Percentiles rank a stretch among this genome's conserved stretches.
Conservation (phyloP, 1,140 invertebrate genomes). For the Callitettix versicolor region DNA sequence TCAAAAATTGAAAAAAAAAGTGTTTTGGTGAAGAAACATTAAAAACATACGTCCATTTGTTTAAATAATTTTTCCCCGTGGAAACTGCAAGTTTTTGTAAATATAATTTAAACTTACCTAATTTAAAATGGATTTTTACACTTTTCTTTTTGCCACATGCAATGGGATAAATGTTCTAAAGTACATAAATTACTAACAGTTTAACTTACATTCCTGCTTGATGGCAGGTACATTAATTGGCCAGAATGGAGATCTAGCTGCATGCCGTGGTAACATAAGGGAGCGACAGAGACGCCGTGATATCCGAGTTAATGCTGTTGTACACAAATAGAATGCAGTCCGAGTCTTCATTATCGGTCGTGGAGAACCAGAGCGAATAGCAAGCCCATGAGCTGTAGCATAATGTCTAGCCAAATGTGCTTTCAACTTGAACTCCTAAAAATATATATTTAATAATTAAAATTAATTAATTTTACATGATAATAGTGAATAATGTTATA, state of each 20-base stretch:
- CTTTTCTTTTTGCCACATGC: no score
- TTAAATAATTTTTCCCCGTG: no score
- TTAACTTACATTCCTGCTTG: slow-evolving; percentile 68
- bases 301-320: slow-evolving; percentile 76
- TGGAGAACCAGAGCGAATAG: slow-evolving; percentile 58
- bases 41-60: no score
- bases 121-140: no score
- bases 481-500: no score
- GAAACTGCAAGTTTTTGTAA: no score
- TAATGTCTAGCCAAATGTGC: slow-evolving; percentile 85
- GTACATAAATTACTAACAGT: neutral
- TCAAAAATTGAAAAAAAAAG: no score
- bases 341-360: slow-evolving; percentile 92
- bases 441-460: slow-evolving; percentile 15
- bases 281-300: slow-evolving; percentile 74
- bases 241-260: slow-evolving; percentile 76
- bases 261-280: slow-evolving; percentile 72
- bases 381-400: slow-evolving; percentile 76
- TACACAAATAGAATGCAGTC: slow-evolving; percentile 88
- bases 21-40: no score
- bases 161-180: no score
- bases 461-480: no score
- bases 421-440: slow-evolving; percentile 80
- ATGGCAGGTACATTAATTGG: slow-evolving; percentile 74
- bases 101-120: no score